Evolutionary conservation across 2,888 invertebrate genomes (phyloP).

Genomic region (Trichacis sp.): DNA sequence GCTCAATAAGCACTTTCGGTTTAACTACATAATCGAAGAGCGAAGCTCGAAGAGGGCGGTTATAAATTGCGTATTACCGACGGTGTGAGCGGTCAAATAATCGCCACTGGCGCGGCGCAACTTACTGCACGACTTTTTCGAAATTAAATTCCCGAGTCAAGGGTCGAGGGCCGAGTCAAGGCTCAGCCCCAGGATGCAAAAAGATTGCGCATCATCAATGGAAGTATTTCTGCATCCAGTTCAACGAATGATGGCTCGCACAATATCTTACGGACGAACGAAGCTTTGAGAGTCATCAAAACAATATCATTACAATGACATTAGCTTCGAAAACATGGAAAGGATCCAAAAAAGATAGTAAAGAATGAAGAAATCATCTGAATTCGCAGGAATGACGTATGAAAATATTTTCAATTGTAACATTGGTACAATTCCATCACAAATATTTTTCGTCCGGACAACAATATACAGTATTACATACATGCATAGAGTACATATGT

Average conservation of each 20-base stretch:
- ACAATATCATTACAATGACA: no score
- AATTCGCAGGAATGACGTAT: no score
- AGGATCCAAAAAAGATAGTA: no score
- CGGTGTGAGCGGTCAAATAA: conserved; percentile 50
- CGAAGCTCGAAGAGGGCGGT: conserved; percentile 34
- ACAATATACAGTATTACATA: no score
- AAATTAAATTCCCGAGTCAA: conserved; percentile 49
- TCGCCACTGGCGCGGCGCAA: conserved; percentile 42
- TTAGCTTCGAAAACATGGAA: no score
- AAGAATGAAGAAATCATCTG: no score
- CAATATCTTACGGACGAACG: background rate
- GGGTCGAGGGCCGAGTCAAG: conserved; percentile 43
- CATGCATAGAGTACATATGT: no score
- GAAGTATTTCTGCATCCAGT: background rate
- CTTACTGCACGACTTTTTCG: conserved; percentile 50
- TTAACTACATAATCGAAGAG: conserved; percentile 44
- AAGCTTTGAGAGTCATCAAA: no score
- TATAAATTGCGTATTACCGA: conserved; percentile 50
- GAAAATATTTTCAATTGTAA: no score
- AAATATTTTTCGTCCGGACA: no score
- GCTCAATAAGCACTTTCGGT: conserved; percentile 38
- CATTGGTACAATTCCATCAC: no score
- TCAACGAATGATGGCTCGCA: background rate
- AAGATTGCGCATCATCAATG: conserved; percentile 7
- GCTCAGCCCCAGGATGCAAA: conserved; percentile 28